Evolutionary conservation across 2,888 invertebrate species (phyloP), one percentile per base, ranked within the genome.

Genomic region (Rhimphoctona megacephalus): DNA sequence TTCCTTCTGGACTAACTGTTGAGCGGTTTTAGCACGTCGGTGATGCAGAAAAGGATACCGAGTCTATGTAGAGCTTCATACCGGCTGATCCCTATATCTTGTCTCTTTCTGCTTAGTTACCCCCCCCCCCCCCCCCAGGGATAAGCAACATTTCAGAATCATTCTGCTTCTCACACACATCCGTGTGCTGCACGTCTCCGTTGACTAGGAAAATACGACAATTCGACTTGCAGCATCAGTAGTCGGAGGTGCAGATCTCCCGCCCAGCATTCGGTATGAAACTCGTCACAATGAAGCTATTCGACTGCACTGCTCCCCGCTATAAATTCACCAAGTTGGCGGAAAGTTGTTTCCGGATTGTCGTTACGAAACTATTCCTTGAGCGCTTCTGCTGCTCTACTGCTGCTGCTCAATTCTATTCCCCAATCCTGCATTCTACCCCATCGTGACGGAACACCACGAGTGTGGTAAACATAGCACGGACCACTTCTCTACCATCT

Each of bases 271-370:
- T 69, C 69, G 64, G 70, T 54, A 66, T 22, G 36, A 64, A 39
- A 69, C 54, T 25, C 57, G 46, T 61, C 77, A 76, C 54, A 70
- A 64, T 79, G 81, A 84, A 84, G 74, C 61, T 78, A 81, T 76
- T 81, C 64, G 52, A 57, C 39, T 74, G 81, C 66, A 49, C 52
- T 61, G 36, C 43, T 69, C 69, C 74, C 69, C 33, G 49, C 69
- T 43, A 49, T 25, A 36, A 79, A 64, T 25, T 78, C 57, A 25
- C 52, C 22, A 79, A 43, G 81, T 86, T 84, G 70, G 36, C n/a
- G 30, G 78, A 84, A 81, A 86, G 84, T 86, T 84, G 84, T 74
- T 82, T 86, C 54, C 78, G 81, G 86, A 84, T 86, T 86, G 84
- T 84, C 81, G 84, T 86, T 77, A 72, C 86, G 77, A 81, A 86